Conservation (phyloP, 2,888 invertebrate species). For the Blastobasis adustella region DNA sequence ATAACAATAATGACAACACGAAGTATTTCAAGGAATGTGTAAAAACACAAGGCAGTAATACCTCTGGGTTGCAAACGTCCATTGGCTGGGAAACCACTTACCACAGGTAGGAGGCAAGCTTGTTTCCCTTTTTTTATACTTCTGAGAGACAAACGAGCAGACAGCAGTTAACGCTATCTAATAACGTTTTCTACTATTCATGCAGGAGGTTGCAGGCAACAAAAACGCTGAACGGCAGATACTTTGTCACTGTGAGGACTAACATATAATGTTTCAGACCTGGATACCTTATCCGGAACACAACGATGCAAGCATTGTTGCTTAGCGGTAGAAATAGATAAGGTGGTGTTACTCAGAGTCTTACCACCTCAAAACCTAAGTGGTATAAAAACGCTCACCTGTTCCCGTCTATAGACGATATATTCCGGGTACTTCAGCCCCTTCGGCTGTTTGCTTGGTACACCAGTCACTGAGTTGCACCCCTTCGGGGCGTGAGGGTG, state of each 20-base stretch:
- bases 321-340: background rate
- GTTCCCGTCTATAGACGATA: conserved; percentile 1
- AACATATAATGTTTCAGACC: background rate
- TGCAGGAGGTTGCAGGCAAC: too few relatives aligned
- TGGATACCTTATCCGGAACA: background rate
- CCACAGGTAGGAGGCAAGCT: too few relatives aligned
- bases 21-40: too few relatives aligned
- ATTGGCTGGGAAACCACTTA: too few relatives aligned
- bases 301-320: background rate
- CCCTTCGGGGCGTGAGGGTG: background rate
- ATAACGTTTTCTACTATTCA: too few relatives aligned
- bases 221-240: too few relatives aligned
- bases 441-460: background rate
- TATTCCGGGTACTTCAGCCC: background rate
- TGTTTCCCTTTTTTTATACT: too few relatives aligned
- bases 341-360: background rate
- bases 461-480: background rate
- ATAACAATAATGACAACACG: too few relatives aligned
- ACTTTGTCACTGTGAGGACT: background rate
- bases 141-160: too few relatives aligned
- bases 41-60: too few relatives aligned
- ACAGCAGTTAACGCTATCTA: too few relatives aligned
- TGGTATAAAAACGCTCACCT: background rate
- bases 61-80: too few relatives aligned
- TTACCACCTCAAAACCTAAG: background rate